A percentile compares a stretch with the other conserved stretches of the same genome.
These are phyloP conservation scores for Pandion haliaetus DNA, from an alignment of 2,113 vertebrate species.

Conservation along the genomic window DNA sequence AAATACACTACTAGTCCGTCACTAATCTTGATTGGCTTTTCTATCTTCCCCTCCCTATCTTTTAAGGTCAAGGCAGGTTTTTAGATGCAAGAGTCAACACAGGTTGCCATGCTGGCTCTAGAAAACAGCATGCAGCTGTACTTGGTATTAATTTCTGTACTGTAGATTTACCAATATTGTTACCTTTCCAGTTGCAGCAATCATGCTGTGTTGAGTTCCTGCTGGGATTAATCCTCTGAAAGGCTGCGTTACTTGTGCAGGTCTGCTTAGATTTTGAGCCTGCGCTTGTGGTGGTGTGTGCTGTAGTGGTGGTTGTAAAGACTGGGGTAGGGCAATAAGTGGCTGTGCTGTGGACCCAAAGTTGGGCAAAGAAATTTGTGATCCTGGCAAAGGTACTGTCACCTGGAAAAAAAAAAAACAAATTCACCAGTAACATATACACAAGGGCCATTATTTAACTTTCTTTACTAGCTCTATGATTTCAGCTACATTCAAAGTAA, in stretches of 20 bases:
- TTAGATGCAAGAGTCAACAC: neutral
- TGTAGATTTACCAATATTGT: neutral
- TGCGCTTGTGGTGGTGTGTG: constrained; percentile 88
- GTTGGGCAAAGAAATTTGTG: constrained; percentile 90
- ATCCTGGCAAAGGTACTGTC: constrained; percentile 89
- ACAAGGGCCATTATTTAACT: neutral
- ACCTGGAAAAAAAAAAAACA: constrained; percentile 72
- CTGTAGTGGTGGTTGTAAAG: constrained; percentile 81
- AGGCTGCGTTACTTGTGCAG: constrained; percentile 86
- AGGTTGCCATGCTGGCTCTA: neutral
- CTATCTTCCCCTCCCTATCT: neutral
- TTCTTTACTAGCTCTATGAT: neutral
- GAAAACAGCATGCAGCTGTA: neutral
- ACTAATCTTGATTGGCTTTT: neutral
- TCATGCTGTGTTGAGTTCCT: constrained; percentile 89
- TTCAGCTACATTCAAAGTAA: neutral
- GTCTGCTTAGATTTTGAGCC: constrained; percentile 86
- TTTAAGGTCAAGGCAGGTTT: neutral
- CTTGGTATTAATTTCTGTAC: neutral
- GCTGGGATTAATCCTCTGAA: constrained; percentile 90
- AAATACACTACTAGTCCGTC: neutral
- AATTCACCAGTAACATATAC: neutral
- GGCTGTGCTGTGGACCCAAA: constrained; percentile 94
- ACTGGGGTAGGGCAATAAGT: constrained; percentile 88
- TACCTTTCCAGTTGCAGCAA: constrained; percentile 91